phyloP scores from a whole-genome alignment of 2,797 vertebrate genomes.

The Capromys pilorides region DNA sequence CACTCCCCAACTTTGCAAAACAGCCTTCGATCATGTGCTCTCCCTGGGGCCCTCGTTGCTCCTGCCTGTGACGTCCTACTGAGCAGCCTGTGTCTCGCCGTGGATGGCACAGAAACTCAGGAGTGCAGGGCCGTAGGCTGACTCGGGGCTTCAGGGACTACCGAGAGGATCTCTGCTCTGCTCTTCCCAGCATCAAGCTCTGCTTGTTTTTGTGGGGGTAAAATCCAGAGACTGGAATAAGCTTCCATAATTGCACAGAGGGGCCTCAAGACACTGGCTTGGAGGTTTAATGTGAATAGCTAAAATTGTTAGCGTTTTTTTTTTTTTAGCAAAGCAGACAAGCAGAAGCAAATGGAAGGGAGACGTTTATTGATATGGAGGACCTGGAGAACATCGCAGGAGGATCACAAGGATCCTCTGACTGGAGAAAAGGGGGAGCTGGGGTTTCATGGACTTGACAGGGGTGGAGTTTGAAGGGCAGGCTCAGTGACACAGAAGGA shows the following conservation, averaged over 20 bases:
- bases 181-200: too few relatives aligned
- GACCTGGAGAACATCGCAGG: too few relatives aligned
- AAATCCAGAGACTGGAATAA: not conserved
- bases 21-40: slow-evolving; percentile 65
- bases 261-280: not conserved
- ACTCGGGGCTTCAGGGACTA: slow-evolving; percentile 76
- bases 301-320: not conserved
- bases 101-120: slow-evolving; percentile 52
- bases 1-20: slow-evolving; percentile 68
- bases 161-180: not conserved
- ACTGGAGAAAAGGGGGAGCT: too few relatives aligned
- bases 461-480: too few relatives aligned
- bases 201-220: not conserved
- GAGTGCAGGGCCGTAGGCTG: slow-evolving; percentile 68
- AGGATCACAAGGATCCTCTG: too few relatives aligned
- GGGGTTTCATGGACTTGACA: too few relatives aligned
- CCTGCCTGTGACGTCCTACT: slow-evolving; percentile 37
- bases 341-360: too few relatives aligned
- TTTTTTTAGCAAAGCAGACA: too few relatives aligned
- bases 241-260: not conserved
- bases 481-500: too few relatives aligned
- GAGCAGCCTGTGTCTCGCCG: slow-evolving; percentile 69
- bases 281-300: too few relatives aligned
- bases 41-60: slow-evolving; percentile 61
- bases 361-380: too few relatives aligned